Base-by-base conservation (phyloP, 2,797 vertebrate genomes). In the Erpetoichthys calabaricus region DNA sequence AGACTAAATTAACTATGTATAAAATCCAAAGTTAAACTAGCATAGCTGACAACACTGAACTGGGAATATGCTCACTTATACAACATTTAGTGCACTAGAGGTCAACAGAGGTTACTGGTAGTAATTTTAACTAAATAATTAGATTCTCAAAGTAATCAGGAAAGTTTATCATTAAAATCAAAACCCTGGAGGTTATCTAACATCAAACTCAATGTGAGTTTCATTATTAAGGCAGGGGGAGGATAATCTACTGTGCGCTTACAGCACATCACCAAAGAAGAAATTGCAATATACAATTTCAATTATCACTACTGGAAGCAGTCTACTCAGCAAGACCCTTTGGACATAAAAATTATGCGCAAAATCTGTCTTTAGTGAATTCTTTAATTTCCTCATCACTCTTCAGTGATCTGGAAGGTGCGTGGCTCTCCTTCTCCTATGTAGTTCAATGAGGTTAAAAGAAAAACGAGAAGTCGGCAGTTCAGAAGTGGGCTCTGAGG, bases 121-220 rank as follows among this genome's bases (percentile, higher is more conserved):
- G 41, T 42, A 45, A 56, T 54, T 59, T 59, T 45, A 6, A 45
- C 47, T 53, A 58, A 63, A 66, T 63, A 60, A 68, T 64, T 58
- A 64, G 62, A 56, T 7, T 45, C 47, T 46, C 53, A 63, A 56
- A 69, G 59, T 63, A 63, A 70, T 73, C 68, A 65, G 57, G 44
- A 50, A 60, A 67, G 65, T 59, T 61, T 47, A 65, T 62, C 42
- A 44, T 60, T 55, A 55, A 25, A 56, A 55, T 63, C 56, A 62
- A 60, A 57, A 56, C 59, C 56, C 54, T 5, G 52, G 60, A 59
- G 61, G 60, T 58, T 47, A 42, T 59, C 51, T 58, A 56, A 44
- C 25, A 59, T 47, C 7, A 25, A 54, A 42, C 54, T 44, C 6
- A 5, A 53, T 5, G 7, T 58, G 60, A 3, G 62, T 58, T 65